Percentiles rank a stretch among this genome's conserved stretches.
These are phyloP conservation scores for Gulo gulo DNA, from an alignment of 2,113 vertebrate genomes.

Conservation along the genomic window DNA sequence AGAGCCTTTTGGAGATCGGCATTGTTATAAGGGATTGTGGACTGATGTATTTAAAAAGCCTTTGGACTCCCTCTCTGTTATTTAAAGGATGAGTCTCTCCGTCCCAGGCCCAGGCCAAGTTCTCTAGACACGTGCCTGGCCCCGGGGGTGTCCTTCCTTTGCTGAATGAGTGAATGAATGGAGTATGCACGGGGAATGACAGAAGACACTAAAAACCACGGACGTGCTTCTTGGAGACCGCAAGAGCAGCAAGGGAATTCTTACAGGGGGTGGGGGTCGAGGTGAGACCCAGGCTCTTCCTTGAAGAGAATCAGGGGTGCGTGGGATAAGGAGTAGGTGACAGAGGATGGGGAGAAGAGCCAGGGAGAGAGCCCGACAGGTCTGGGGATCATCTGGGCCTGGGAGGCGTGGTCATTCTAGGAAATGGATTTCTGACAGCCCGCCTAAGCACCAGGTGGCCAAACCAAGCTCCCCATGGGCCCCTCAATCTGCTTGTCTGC, in stretches of 20 bases:
- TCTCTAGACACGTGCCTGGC: not conserved
- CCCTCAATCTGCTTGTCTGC: not conserved
- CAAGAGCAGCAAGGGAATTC: not conserved
- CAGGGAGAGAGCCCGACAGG: too few relatives aligned
- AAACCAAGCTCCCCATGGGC: too few relatives aligned
- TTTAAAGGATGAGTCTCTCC: not conserved
- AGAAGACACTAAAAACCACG: not conserved
- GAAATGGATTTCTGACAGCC: not conserved
- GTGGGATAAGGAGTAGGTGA: not conserved
- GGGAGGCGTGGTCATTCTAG: not conserved
- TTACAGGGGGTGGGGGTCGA: not conserved
- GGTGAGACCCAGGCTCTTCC: not conserved
- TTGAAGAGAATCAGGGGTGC: not conserved
- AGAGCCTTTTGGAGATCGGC: not conserved
- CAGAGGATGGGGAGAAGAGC: not conserved
- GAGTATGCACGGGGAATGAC: not conserved
- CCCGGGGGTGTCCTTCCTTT: not conserved
- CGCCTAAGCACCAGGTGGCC: not conserved
- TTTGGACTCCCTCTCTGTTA: not conserved
- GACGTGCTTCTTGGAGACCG: not conserved
- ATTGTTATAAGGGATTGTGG: not conserved
- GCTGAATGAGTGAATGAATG: not conserved
- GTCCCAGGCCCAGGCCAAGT: not conserved
- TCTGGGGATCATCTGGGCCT: too few relatives aligned
- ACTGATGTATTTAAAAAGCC: not conserved